Base-by-base conservation (phyloP, 2,797 vertebrate species). In the Xiphorhynchus erythropygius region DNA sequence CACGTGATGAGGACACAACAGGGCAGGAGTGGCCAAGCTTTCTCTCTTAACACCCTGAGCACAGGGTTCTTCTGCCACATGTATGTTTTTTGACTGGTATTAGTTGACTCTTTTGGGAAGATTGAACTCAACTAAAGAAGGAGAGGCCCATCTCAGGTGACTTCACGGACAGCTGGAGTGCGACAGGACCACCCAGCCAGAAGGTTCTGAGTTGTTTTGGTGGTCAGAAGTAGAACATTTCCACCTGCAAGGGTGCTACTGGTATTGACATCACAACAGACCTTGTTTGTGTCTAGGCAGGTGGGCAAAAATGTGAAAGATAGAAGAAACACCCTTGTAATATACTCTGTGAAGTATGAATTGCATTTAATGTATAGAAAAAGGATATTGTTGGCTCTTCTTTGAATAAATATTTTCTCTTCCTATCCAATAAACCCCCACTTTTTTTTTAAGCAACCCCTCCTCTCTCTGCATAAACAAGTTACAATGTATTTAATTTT, bases 301-400 rank as follows among this genome's bases (percentile, higher is more conserved):
- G 64, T 0, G 0, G 69, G 67, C 63, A 88, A 56, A 64, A 73
- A 35, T 68, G 49, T 70, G 47, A 84, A 71, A 80, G 42, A 65
- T 10, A 44, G n/a, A 62, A 87, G 44, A 67, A 85, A 76, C n/a
- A 42, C 33, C 89, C 65, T 87, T 96, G 85, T 77, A 75, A 93
- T 88, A 84, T 67, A 94, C 37, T 76, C 33, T 74, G 59, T 94
- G 95, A 93, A 77, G 80, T 87, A 84, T 49, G 18, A 84, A 47
- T 56, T 90, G 55, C 76, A 50, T 96, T 95, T 95, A 78, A 76
- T 92, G 87, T 94, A 81, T 80, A 96, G 87, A 41, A 94, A 79
- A 94, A 91, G 63, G 56, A 32, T 87, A 93, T 78, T 65, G 68
- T 93, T 83, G 56, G 44, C 52, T 89, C 50, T 89, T 71, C 73